These are phyloP conservation scores for Megalurothrips usitatus DNA, from an alignment of 2,888 invertebrate genomes.

Conservation along the genomic window DNA sequence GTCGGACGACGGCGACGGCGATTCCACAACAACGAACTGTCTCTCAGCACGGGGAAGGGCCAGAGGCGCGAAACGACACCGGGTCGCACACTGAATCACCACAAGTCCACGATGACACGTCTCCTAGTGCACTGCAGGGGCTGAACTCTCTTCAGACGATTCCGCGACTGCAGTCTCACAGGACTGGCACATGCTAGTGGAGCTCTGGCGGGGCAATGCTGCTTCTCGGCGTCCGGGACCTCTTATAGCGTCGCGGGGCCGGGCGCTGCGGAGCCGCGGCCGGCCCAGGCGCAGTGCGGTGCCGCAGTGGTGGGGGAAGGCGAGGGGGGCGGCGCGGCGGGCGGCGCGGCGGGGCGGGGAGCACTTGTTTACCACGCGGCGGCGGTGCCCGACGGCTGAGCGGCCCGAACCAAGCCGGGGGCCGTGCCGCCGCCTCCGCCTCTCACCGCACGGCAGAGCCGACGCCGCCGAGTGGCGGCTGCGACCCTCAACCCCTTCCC, in stretches of 20 bases:
- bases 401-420: neutral
- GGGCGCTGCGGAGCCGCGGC: neutral
- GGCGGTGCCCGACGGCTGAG: neutral
- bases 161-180: slow-evolving; percentile 15
- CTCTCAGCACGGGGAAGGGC: too few relatives aligned
- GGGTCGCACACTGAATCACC: neutral
- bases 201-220: slow-evolving; percentile 15
- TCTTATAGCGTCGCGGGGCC: slow-evolving; percentile 4
- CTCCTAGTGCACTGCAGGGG: slow-evolving; percentile 7
- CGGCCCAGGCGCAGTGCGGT: slow-evolving; percentile 3
- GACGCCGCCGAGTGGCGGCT: neutral
- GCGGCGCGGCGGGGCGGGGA: neutral
- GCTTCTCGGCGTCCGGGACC: neutral
- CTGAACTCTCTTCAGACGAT: neutral
- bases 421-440: neutral
- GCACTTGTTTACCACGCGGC: slow-evolving; percentile 12
- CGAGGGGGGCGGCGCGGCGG: neutral
- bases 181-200: slow-evolving; percentile 23
- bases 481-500: too few relatives aligned
- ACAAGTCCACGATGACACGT: neutral
- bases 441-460: neutral
- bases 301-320: neutral
- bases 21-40: too few relatives aligned
- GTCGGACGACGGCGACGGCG: neutral
- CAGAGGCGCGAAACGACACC: neutral